A percentile compares a stretch with the other conserved stretches of the same genome.
Evolutionary conservation across 2,797 vertebrate genomes (phyloP).

Genomic region (Antrozous pallidus): DNA sequence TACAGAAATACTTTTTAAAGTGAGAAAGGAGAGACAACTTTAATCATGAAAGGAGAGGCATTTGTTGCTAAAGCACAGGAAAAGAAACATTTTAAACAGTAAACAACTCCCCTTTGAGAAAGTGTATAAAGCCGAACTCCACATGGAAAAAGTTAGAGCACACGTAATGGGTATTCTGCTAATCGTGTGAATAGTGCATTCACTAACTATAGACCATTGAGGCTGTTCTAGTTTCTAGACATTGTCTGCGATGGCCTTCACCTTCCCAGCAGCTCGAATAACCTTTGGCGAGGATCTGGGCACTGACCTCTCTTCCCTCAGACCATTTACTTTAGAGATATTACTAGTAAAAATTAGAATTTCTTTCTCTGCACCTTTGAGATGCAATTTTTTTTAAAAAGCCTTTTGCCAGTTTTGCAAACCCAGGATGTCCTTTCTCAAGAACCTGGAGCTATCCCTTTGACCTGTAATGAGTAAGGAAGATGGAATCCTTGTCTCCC

Average conservation of each 20-base stretch:
- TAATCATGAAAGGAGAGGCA: background rate
- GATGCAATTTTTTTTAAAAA: background rate
- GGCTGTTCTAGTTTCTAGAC: background rate
- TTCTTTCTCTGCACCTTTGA: background rate
- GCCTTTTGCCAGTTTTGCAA: background rate
- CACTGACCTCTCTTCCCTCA: background rate
- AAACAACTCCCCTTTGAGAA: slow-evolving; percentile 16
- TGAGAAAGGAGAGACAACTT: slow-evolving; percentile 42
- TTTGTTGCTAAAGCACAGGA: background rate
- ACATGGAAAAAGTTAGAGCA: background rate
- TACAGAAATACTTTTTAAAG: slow-evolving; percentile 20
- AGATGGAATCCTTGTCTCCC: fast-evolving
- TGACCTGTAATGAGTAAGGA: background rate
- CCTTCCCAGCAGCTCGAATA: background rate
- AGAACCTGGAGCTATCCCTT: background rate
- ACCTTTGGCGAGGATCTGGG: background rate
- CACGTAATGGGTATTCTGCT: background rate
- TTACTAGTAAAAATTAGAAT: background rate
- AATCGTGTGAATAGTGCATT: no score
- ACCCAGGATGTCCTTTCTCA: background rate
- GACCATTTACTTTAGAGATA: background rate
- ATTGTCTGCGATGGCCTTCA: background rate
- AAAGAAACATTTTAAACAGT: slow-evolving; percentile 18
- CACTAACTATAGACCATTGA: background rate
- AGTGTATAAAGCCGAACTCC: background rate